A percentile compares a stretch with the other conserved stretches of the same genome.
Evolutionary conservation across 1,140 invertebrate genomes (phyloP).

Genomic region (Drosophila subpulchrella): DNA sequence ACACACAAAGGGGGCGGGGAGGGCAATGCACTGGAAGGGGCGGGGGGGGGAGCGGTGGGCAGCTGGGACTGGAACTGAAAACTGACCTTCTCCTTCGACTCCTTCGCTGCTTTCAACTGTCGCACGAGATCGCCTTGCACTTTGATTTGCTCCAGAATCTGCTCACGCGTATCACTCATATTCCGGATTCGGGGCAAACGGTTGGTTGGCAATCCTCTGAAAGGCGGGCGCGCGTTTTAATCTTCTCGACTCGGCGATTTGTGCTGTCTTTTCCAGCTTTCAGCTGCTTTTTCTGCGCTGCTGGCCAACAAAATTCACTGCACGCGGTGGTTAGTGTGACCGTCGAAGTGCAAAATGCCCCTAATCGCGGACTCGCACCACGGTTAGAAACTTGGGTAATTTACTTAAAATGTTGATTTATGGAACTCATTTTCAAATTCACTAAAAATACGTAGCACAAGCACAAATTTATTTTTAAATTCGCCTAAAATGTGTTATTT

Average conservation of each 20-base stretch:
- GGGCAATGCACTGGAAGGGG: conserved; percentile 1
- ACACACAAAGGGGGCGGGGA: conserved; percentile 31
- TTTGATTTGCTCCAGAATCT: conserved; percentile 89
- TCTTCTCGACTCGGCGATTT: conserved; percentile 8
- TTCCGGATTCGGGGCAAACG: conserved; percentile 51
- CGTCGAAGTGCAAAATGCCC: neutral
- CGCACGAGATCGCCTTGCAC: conserved; percentile 92
- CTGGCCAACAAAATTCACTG: conserved; percentile 17
- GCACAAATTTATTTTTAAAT: too few relatives aligned
- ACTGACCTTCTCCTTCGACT: conserved; percentile 89
- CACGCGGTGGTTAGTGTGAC: conserved; percentile 22
- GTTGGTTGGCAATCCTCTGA: conserved; percentile 20
- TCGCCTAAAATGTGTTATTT: too few relatives aligned
- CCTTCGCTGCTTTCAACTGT: conserved; percentile 92
- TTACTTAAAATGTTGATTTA: too few relatives aligned
- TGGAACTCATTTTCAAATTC: too few relatives aligned
- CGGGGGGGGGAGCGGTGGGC: neutral
- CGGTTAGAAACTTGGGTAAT: neutral
- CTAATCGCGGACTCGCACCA: neutral
- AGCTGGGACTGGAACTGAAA: conserved; percentile 7
- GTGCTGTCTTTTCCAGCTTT: conserved; percentile 17
- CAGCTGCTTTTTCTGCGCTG: conserved; percentile 27
- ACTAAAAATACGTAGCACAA: too few relatives aligned
- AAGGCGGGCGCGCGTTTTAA: conserved; percentile 23
- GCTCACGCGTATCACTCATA: conserved; percentile 85